Percentiles rank a stretch among this genome's conserved stretches.
Evolutionary conservation across 2,113 vertebrate genomes (phyloP).

Genomic region (Pygoscelis antarcticus): DNA sequence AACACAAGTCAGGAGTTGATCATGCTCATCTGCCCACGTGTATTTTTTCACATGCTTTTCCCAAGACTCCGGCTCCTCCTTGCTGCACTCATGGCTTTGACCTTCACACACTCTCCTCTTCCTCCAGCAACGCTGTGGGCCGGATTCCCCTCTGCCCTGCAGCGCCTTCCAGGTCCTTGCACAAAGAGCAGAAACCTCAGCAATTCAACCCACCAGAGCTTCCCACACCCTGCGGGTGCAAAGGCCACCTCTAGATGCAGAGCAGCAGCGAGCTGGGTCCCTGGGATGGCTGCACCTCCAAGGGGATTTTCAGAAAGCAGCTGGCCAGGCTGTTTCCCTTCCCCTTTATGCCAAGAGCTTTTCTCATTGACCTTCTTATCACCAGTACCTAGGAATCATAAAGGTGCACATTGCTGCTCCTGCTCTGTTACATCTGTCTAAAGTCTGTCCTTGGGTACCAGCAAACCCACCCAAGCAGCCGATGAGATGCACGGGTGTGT

Average conservation of each 20-base stretch:
- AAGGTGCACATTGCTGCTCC: not conserved
- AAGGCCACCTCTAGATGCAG: not conserved
- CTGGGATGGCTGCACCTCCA: not conserved
- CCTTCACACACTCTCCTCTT: not conserved
- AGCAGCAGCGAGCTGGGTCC: accelerated
- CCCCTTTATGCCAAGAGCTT: not conserved
- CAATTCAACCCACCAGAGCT: not conserved
- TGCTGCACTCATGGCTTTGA: not conserved
- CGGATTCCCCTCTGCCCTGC: not conserved
- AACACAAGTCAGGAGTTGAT: not conserved
- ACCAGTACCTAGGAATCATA: not conserved
- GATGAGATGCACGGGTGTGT: accelerated
- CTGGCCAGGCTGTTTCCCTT: not conserved
- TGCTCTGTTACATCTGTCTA: not conserved
- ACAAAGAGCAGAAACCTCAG: not conserved
- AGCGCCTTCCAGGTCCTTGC: not conserved
- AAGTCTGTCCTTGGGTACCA: not conserved
- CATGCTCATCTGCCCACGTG: not conserved
- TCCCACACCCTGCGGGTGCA: not conserved
- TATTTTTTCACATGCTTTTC: not conserved
- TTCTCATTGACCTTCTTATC: not conserved
- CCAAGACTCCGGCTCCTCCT: not conserved
- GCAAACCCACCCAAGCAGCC: not conserved
- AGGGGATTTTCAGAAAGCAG: not conserved
- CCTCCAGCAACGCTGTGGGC: not conserved